Evolutionary conservation across 2,888 invertebrate genomes (phyloP), one percentile per base, ranked within the genome.

Genomic region (Agrotis ipsilon): DNA sequence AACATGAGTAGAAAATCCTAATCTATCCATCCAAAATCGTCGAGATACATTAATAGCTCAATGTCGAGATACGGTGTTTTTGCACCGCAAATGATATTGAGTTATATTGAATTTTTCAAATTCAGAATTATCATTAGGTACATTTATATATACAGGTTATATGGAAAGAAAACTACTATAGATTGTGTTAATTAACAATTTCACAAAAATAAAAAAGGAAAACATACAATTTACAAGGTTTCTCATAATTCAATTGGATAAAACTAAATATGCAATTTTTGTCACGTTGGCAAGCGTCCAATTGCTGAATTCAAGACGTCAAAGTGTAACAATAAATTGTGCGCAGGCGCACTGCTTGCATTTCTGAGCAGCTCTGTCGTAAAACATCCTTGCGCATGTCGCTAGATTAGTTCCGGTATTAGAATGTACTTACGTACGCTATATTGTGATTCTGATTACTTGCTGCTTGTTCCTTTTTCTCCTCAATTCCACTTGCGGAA

Each of bases 241-340:
- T 67, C 71, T 61, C 14, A 54, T 16, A 60, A 43, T 32, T 21
- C 45, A 70, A 76, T 65, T 52, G 16, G 62, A n/a, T n/a, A 49
- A 68, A 78, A 54, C 18, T 13, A 72, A 58, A 59, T 62, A 13
- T 24, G 58, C 48, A 73, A 66, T 73, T 73, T 65, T 46, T 64
- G 27, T n/a, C 62, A n/a, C 51, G 45, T 72, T 76, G 74, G 70
- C 69, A 19, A 32, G 24, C 59, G 46, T 76, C 80, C 74, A 82
- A 71, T 68, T 60, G 58, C 60, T n/a, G 63, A 72, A n/a, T n/a
- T 73, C 73, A 64, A 78, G 75, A 69, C 75, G 63, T 81, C 71
- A 72, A 80, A 76, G 65, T 80, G 76, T 68, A 70, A 72, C 80
- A 68, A 73, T 73, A 51, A n/a, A 80, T 70, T 72, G 72, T 73